Base-by-base conservation (phyloP, 2,113 vertebrate genomes). In the Polypterus senegalus region DNA sequence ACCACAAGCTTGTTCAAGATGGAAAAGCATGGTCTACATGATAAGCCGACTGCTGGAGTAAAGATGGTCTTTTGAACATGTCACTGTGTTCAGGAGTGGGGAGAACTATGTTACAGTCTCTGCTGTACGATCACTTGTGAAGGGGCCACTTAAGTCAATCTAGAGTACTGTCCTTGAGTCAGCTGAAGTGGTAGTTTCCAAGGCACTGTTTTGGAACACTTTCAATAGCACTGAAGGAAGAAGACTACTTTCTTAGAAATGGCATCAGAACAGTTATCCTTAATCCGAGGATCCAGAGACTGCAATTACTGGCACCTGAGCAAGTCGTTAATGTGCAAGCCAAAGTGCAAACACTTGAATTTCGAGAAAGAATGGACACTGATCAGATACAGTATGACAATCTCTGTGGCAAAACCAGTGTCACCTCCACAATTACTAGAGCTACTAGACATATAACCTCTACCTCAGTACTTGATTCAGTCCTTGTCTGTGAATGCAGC, bases 271-370 rank as follows among this genome's bases (percentile, higher is more conserved):
- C 58, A 47, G 58, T 59, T 9, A 59, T 45, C 9, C 8, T 59
- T 4, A 59, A 44, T 27, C 27, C 27, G 5, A 47, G 7, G 9
- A 59, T 46, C 5, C 10, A 59, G 27, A 5, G 57, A 67, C 60
- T 67, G 9, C 61, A 67, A 46, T 67, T 65, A 60, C 57, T 62
- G 47, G 49, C 60, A 61, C 52, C 62, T 64, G 58, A 63, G 44
- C 47, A 67, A 57, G 9, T 64, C 52, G 7, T 60, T 8, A n/a
- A 5, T 60, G 58, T 54, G 55, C 61, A 66, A 62, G 54, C 60
- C 44, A 59, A 63, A 66, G 57, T 64, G 59, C 53, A 67, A 63
- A 55, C 49, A 58, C 56, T 67, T 56, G 27, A 49, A 60, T 43
- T 67, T 46, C 11, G 48, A 64, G 62, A 44, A 57, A 67, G 56